Evolutionary conservation across 2,113 vertebrate genomes (phyloP).

Genomic region (Lampris megalopsis): DNA sequence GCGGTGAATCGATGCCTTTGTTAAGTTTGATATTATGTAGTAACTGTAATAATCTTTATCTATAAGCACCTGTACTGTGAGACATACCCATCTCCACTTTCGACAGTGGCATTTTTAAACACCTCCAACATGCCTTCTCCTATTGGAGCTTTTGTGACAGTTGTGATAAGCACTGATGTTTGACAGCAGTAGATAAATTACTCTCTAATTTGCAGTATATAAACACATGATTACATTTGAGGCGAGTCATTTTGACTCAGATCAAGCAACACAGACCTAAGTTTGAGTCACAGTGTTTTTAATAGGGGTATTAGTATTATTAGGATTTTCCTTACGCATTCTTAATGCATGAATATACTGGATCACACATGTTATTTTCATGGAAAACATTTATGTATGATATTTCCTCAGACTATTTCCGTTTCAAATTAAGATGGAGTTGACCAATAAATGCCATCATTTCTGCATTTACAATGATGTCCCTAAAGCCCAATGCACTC

Average conservation of each 20-base stretch:
- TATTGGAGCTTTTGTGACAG: too few species aligned
- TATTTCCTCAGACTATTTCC: not conserved
- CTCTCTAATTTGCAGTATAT: too few species aligned
- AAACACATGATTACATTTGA: too few species aligned
- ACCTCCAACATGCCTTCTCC: not conserved
- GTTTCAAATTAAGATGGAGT: not conserved
- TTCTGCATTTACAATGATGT: not conserved
- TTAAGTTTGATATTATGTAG: not conserved
- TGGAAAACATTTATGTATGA: not conserved
- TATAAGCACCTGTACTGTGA: not conserved
- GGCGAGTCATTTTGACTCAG: not conserved
- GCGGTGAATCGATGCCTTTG: not conserved
- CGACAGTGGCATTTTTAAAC: not conserved
- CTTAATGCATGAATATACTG: not conserved
- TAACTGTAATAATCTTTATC: not conserved
- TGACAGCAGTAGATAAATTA: too few species aligned
- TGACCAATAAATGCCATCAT: not conserved
- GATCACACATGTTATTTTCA: too few species aligned
- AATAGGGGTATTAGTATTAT: too few species aligned
- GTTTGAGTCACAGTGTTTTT: too few species aligned
- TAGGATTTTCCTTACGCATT: not conserved
- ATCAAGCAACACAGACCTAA: too few species aligned
- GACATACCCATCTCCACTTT: not conserved
- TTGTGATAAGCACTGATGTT: not conserved
- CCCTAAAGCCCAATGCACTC: not conserved